These are phyloP conservation scores for Acinonyx jubatus DNA, from an alignment of 2,113 vertebrate species.

Conservation along the genomic window DNA sequence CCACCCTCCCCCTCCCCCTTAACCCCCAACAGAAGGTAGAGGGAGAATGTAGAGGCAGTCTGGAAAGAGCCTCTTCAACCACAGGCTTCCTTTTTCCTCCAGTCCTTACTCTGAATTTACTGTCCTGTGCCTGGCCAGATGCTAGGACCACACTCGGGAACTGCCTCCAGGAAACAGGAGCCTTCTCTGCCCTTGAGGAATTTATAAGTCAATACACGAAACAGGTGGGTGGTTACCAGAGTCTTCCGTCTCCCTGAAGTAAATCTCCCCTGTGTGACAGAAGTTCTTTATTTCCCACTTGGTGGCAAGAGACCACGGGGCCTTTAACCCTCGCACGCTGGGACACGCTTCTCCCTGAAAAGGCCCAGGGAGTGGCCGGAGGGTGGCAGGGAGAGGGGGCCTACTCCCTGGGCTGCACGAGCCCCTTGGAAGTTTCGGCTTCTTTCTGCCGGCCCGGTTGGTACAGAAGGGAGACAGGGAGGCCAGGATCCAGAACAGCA, in stretches of 20 bases:
- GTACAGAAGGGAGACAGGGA: not conserved
- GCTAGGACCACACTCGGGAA: not conserved
- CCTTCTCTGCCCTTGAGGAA: not conserved
- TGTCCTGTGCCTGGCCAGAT: not conserved
- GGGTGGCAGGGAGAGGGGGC: not conserved
- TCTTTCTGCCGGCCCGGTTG: not conserved
- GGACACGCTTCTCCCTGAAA: not conserved
- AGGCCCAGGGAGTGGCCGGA: not conserved
- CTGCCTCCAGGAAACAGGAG: not conserved
- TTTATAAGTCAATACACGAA: not conserved
- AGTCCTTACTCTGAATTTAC: not conserved
- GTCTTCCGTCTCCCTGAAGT: not conserved
- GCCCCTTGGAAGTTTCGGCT: not conserved
- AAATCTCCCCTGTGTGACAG: not conserved
- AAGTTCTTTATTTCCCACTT: not conserved
- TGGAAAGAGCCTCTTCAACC: not conserved
- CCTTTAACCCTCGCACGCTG: not conserved
- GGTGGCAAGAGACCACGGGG: not conserved
- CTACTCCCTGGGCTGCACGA: too few relatives aligned
- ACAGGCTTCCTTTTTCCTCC: not conserved
- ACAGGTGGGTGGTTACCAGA: not conserved
- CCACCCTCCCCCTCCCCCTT: too few relatives aligned
- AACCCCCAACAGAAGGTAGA: not conserved
- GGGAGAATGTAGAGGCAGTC: not conserved
- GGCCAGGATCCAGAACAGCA: rapidly evolving